Conservation (phyloP, 1,140 invertebrate species). For the Drosophila oshimai region DNA sequence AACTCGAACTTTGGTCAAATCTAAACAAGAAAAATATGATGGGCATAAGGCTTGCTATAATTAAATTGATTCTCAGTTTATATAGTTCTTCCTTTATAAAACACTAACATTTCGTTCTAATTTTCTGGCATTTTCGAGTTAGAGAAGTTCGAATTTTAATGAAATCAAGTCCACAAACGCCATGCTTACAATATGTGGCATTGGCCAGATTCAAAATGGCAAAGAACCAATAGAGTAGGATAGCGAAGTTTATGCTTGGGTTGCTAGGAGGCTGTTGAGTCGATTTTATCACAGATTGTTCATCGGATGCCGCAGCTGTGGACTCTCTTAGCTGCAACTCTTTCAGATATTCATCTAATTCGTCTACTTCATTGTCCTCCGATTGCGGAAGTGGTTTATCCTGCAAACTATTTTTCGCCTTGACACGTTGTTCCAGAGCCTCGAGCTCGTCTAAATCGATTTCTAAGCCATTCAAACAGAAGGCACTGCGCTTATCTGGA, state of each 20-base stretch:
- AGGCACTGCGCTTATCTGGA: slow-evolving; percentile 81
- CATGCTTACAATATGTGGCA: slow-evolving; percentile 80
- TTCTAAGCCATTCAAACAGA: slow-evolving; percentile 82
- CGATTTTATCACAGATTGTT: slow-evolving; percentile 40
- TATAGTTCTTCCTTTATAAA: too few relatives aligned
- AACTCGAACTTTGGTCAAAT: neutral
- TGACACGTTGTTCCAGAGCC: slow-evolving; percentile 70
- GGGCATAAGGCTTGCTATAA: too few relatives aligned
- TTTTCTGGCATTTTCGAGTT: slow-evolving; percentile 2
- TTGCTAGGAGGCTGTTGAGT: slow-evolving; percentile 14
- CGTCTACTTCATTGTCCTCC: slow-evolving; percentile 60
- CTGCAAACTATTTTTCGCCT: slow-evolving; percentile 68
- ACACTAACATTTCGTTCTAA: too few relatives aligned
- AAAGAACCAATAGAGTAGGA: slow-evolving; percentile 81
- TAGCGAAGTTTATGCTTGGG: slow-evolving; percentile 54
- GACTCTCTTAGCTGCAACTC: slow-evolving; percentile 68
- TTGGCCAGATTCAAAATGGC: slow-evolving; percentile 80
- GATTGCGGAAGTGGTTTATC: neutral
- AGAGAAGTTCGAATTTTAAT: slow-evolving; percentile 24
- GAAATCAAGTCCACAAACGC: neutral
- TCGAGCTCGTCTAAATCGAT: slow-evolving; percentile 83
- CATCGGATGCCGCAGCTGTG: neutral
- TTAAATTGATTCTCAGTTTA: too few relatives aligned
- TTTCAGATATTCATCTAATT: slow-evolving; percentile 80
- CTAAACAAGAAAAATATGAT: too few relatives aligned